Base-by-base conservation (phyloP, 2,888 invertebrate genomes). In the Chouioia cunea region DNA sequence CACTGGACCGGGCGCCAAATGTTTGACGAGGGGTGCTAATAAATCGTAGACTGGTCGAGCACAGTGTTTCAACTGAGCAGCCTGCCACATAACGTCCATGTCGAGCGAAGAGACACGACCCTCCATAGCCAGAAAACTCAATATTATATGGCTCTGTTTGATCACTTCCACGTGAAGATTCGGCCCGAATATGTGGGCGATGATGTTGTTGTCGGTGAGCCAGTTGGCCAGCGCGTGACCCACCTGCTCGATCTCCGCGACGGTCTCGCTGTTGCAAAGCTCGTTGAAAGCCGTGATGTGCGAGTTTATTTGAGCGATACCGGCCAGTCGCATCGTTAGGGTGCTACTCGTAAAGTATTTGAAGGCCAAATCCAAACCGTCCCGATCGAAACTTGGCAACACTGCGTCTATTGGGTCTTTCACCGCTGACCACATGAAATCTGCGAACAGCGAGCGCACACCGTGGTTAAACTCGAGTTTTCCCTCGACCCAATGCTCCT, bases 331-430 rank as follows among this genome's bases (percentile, higher is more conserved):
- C 93, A 97, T 97, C 0, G 97, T 97, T 71, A 97, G 85, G 0
- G 97, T 97, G 65, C 96, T 95, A 77, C 97, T 97, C 74, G 94
- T 96, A 84, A 97, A 97, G 86, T 97, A 97, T 85, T 97, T 97
- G 85, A 96, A 97, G n/a, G 97, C 97, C 75, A 97, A 87, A 71
- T 95, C 93, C 48, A 97, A 87, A 0, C 97, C 97, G 82, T 97
- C 97, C 0, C 90, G 89, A 80, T 97, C 97, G 81, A 96, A 96
- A n/a, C 92, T 91, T 36, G 85, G 85, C 44, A 94, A 87, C 1
- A 94, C 94, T 0, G 93, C 91, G 81, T 96, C 95, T 60, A 95
- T 86, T 0, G 97, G 96, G 86, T 97, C 97, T 81, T 97, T 96
- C 53, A 97, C 93, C 12, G 96, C 94, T 75, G 94, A 94, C 97